These are phyloP conservation scores for Camponotus floridanus DNA, from an alignment of 1,140 invertebrate species.

Conservation along the genomic window DNA sequence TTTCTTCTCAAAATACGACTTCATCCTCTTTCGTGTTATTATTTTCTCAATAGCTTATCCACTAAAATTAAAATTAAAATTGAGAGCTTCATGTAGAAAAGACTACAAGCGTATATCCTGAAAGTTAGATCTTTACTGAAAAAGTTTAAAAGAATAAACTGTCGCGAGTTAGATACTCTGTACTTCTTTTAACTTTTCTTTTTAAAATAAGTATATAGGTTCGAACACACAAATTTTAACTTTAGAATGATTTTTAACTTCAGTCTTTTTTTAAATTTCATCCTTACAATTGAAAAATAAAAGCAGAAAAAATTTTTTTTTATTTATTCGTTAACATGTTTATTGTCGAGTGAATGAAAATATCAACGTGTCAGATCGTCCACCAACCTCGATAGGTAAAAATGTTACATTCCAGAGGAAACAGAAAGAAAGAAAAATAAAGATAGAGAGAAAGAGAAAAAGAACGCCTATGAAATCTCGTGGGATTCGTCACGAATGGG, in stretches of 20 bases:
- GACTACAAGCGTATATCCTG: neutral
- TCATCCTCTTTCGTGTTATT: neutral
- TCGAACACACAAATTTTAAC: conserved; percentile 23
- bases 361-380: neutral
- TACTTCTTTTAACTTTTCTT: conserved; percentile 33
- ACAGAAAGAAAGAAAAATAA: too few relatives aligned
- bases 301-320: neutral
- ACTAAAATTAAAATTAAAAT: conserved; percentile 20
- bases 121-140: conserved; percentile 50
- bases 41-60: neutral
- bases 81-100: neutral
- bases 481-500: conserved; percentile 17
- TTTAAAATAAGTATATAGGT: conserved; percentile 30
- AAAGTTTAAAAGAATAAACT: conserved; percentile 43
- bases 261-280: neutral
- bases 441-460: neutral
- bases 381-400: conserved; percentile 38
- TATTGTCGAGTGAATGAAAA: conserved; percentile 27
- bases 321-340: conserved; percentile 9
- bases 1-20: neutral
- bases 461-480: conserved; percentile 57
- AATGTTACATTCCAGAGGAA: conserved; percentile 8
- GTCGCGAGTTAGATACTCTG: conserved; percentile 36
- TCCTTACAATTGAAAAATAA: conserved; percentile 21
- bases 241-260: conserved; percentile 45